These are phyloP conservation scores for Heliconius ismenius DNA, from an alignment of 2,888 invertebrate species.

Conservation along the genomic window DNA sequence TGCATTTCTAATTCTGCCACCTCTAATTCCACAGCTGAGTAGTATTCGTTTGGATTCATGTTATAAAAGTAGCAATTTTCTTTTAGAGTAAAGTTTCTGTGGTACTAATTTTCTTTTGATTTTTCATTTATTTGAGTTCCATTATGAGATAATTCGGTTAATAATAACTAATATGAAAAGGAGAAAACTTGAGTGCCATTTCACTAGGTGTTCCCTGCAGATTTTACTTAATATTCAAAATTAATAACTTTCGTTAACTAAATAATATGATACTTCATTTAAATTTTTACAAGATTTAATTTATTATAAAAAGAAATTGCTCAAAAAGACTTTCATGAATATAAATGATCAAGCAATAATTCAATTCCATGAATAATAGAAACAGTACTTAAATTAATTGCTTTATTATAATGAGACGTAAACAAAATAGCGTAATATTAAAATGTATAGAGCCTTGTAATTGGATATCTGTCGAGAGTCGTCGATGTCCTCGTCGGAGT, in stretches of 20 bases:
- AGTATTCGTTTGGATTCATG: not conserved
- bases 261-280: not conserved
- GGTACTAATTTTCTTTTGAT: not conserved
- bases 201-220: no score
- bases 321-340: conserved; percentile 1
- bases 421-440: conserved; percentile 20
- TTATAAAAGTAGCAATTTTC: not conserved
- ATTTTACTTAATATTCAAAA: no score
- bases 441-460: conserved; percentile 21
- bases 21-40: not conserved
- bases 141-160: no score
- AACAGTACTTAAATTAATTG: conserved; percentile 9
- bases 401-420: conserved; percentile 20
- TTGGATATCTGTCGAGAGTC: conserved; percentile 25
- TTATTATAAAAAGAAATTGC: not conserved
- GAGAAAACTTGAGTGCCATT: no score
- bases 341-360: not conserved
- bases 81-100: not conserved
- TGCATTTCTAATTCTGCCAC: conserved; percentile 26
- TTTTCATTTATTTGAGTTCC: not conserved
- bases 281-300: not conserved
- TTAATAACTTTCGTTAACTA: not conserved
- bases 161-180: no score
- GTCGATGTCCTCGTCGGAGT: conserved; percentile 23
- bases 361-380: not conserved